Evolutionary conservation across 2,113 vertebrate genomes (phyloP).

Genomic region (Globicephala melas): DNA sequence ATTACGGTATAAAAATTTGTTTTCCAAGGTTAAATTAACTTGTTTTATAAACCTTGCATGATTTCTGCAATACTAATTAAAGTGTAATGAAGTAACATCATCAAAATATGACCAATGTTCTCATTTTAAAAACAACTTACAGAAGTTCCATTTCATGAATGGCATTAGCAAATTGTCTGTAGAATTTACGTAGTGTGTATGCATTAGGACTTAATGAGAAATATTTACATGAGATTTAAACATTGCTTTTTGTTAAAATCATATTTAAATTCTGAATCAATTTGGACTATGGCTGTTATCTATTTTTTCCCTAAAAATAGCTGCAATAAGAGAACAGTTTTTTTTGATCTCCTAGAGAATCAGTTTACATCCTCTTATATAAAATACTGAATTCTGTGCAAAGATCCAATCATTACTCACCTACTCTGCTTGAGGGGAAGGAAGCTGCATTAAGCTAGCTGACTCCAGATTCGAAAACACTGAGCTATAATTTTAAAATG

Average conservation of each 20-base stretch:
- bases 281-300: not conserved
- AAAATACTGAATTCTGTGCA: slow-evolving; percentile 27
- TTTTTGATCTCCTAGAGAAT: slow-evolving; percentile 46
- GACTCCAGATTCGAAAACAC: slow-evolving; percentile 58
- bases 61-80: slow-evolving; percentile 42
- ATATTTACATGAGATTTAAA: not conserved
- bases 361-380: slow-evolving; percentile 29
- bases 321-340: not conserved
- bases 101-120: slow-evolving; percentile 37
- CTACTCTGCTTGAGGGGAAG: slow-evolving; percentile 49
- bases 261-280: slow-evolving; percentile 57
- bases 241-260: slow-evolving; percentile 57
- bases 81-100: slow-evolving; percentile 40
- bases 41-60: slow-evolving; percentile 61
- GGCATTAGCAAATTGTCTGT: not conserved
- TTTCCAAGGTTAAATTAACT: slow-evolving; percentile 52
- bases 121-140: slow-evolving; percentile 37
- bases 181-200: not conserved
- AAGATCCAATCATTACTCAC: slow-evolving; percentile 57
- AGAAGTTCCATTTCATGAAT: not conserved
- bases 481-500: slow-evolving; percentile 31
- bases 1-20: not conserved
- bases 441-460: slow-evolving; percentile 43
- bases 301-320: slow-evolving; percentile 25
- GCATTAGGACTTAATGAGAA: slow-evolving; percentile 48